phyloP scores from a whole-genome alignment of 2,888 invertebrate species.

The Lasioglossum marginatum region DNA sequence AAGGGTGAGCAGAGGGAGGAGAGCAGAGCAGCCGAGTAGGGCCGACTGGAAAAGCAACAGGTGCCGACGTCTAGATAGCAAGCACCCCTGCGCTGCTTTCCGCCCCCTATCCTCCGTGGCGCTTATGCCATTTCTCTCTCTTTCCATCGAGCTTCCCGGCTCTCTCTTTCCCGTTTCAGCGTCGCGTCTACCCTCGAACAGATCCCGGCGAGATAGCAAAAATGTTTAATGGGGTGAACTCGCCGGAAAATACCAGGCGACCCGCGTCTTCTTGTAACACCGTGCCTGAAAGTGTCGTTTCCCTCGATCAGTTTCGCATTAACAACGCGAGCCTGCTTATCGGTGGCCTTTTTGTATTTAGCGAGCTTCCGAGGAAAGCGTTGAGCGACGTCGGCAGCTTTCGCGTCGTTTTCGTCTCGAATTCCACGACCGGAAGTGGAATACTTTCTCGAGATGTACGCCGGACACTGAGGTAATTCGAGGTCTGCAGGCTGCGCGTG shows the following conservation, averaged over 20 bases:
- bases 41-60: conserved; percentile 82
- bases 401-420: conserved; percentile 15
- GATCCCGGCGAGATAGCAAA: conserved; percentile 82
- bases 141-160: conserved; percentile 1
- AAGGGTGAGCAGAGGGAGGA: conserved; percentile 42
- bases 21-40: conserved; percentile 53
- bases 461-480: conserved; percentile 49
- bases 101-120: conserved; percentile 56
- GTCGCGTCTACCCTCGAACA: conserved; percentile 70
- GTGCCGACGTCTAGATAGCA: conserved; percentile 81
- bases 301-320: conserved; percentile 74
- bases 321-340: conserved; percentile 73
- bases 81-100: conserved; percentile 69
- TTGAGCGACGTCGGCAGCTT: not conserved
- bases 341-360: conserved; percentile 63
- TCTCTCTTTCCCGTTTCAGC: conserved; percentile 39
- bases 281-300: conserved; percentile 77
- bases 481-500: conserved; percentile 14
- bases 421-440: conserved; percentile 21
- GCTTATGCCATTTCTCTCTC: conserved; percentile 51
- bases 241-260: conserved; percentile 81
- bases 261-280: conserved; percentile 73
- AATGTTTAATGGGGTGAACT: conserved; percentile 84
- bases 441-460: not conserved
- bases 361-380: conserved; percentile 8